Percentiles rank a stretch among this genome's conserved stretches.
phyloP scores from a whole-genome alignment of 2,888 invertebrate genomes.

The Melanostoma scalare region DNA sequence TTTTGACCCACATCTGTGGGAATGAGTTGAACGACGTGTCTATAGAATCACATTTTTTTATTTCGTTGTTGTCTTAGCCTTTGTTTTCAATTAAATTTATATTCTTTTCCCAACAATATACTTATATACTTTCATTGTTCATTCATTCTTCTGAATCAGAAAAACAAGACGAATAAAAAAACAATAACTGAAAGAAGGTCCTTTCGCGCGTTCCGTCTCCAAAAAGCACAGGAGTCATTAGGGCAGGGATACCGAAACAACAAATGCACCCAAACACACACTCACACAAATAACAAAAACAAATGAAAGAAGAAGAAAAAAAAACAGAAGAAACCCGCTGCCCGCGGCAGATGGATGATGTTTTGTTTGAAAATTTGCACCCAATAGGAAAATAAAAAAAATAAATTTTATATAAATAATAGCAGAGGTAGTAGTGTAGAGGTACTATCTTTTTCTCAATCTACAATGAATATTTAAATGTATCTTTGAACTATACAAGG shows the following conservation, averaged over 20 bases:
- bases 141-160: constrained; percentile 50
- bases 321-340: constrained; percentile 42
- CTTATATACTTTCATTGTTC: constrained; percentile 57
- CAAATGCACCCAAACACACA: constrained; percentile 25
- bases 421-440: constrained; percentile 26
- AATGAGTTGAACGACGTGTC: constrained; percentile 66
- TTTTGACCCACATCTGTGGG: constrained; percentile 70
- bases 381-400: constrained; percentile 45
- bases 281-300: constrained; percentile 16
- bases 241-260: constrained; percentile 64
- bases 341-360: constrained; percentile 67
- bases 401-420: constrained; percentile 65
- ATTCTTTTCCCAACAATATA: constrained; percentile 56
- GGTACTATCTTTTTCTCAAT: constrained; percentile 45
- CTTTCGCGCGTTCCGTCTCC: constrained; percentile 47
- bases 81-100: constrained; percentile 72
- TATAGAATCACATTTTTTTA: constrained; percentile 43
- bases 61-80: constrained; percentile 44
- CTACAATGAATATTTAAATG: constrained; percentile 70
- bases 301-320: constrained; percentile 10
- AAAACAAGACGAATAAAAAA: constrained; percentile 34
- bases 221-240: constrained; percentile 68
- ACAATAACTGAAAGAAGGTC: constrained; percentile 44
- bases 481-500: constrained; percentile 57
- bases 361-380: constrained; percentile 69